Conservation (phyloP, 2,888 invertebrate species). For the Junonia oenone region DNA sequence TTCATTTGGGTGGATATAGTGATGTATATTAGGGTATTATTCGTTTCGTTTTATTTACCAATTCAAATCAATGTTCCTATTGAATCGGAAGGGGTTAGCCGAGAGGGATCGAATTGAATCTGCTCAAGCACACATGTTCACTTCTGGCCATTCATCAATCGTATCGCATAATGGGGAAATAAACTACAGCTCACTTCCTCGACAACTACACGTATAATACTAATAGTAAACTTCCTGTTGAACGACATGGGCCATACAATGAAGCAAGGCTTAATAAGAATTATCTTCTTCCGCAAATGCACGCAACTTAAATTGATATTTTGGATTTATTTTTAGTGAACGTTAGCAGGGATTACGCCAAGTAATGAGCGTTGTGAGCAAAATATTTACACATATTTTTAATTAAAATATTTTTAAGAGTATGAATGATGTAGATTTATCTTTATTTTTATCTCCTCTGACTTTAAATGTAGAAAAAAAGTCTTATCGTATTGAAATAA, state of each 20-base stretch:
- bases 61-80: conserved; percentile 67
- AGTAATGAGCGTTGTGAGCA: neutral
- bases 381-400: too few relatives aligned
- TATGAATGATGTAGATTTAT: neutral
- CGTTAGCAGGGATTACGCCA: too few relatives aligned
- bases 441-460: neutral
- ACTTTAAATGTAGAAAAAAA: neutral
- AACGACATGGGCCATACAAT: conserved; percentile 12
- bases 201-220: conserved; percentile 34
- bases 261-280: conserved; percentile 9
- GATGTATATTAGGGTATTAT: conserved; percentile 9
- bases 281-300: conserved; percentile 2
- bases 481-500: neutral
- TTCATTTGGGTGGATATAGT: neutral
- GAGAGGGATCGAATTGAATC: conserved; percentile 31
- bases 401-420: neutral
- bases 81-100: conserved; percentile 44
- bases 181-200: conserved; percentile 62
- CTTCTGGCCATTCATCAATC: conserved; percentile 69
- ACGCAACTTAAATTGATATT: too few relatives aligned
- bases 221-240: conserved; percentile 32
- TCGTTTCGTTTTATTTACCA: conserved; percentile 52
- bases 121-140: conserved; percentile 40
- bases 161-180: conserved; percentile 63
- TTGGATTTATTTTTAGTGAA: too few relatives aligned